A percentile compares a stretch with the other conserved stretches of the same genome.
Evolutionary conservation across 1,140 invertebrate genomes (phyloP).

Genomic region (Acromyrmex heyeri): DNA sequence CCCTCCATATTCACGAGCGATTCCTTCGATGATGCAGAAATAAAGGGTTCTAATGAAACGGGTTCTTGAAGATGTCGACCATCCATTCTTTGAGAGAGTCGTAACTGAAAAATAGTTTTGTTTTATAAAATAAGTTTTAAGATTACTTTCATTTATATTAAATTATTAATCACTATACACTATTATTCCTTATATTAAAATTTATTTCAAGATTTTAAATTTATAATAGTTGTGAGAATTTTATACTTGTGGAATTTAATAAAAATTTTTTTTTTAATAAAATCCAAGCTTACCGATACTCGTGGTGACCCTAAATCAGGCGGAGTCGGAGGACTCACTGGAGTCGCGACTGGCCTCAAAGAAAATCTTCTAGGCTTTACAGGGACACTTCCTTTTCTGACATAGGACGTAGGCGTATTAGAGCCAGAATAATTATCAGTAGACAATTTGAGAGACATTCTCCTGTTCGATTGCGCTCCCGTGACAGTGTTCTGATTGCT

Average conservation of each 20-base stretch:
- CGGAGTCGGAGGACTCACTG: constrained; percentile 73
- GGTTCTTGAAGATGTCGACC: constrained; percentile 9
- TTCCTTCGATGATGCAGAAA: constrained; percentile 79
- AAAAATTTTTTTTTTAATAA: neutral
- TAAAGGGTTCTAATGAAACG: constrained; percentile 5
- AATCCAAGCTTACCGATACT: constrained; percentile 71
- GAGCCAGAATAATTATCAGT: constrained; percentile 68
- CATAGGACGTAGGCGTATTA: constrained; percentile 71
- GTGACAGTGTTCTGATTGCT: constrained; percentile 80
- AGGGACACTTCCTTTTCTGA: constrained; percentile 74
- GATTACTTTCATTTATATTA: neutral
- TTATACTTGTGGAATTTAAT: neutral
- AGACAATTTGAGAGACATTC: constrained; percentile 79
- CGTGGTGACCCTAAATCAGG: constrained; percentile 75
- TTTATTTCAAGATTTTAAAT: constrained; percentile 1
- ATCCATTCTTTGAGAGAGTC: neutral
- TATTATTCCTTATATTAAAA: neutral
- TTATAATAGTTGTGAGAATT: neutral
- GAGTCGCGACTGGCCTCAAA: constrained; percentile 83
- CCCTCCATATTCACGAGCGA: constrained; percentile 81
- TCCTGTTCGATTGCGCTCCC: constrained; percentile 63
- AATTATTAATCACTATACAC: neutral
- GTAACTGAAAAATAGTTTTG: constrained; percentile 16
- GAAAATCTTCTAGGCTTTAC: constrained; percentile 83
- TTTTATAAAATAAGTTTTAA: neutral